Percentiles rank a stretch among this genome's conserved stretches.
Conservation (phyloP, 2,888 invertebrate genomes). For the Andrena dorsata region DNA sequence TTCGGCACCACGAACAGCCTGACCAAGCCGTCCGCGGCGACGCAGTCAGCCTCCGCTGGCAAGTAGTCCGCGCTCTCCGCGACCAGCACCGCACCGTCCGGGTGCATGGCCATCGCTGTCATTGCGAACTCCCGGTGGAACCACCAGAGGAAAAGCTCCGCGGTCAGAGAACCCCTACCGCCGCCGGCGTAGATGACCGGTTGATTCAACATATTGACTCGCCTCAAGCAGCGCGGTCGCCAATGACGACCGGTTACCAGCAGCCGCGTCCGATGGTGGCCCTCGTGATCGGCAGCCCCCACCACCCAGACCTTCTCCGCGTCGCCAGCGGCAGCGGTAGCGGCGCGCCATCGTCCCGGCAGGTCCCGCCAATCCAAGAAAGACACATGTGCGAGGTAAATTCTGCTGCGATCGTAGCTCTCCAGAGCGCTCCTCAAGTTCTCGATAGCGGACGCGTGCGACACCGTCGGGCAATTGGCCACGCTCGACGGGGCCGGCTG, state of each 20-base stretch:
- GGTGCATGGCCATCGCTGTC: constrained; percentile 84
- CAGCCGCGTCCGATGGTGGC: constrained; percentile 85
- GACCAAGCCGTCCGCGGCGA: constrained; percentile 83
- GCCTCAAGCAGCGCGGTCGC: constrained; percentile 84
- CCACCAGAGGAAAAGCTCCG: constrained; percentile 86
- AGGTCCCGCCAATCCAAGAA: constrained; percentile 85
- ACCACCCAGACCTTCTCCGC: constrained; percentile 82
- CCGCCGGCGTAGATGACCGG: constrained; percentile 86
- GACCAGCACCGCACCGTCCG: constrained; percentile 83
- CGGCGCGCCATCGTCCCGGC: constrained; percentile 77
- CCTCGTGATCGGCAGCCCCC: constrained; percentile 85
- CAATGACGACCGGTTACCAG: constrained; percentile 85
- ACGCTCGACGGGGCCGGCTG: constrained; percentile 48
- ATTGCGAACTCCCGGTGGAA: constrained; percentile 85
- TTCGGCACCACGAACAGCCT: constrained; percentile 78
- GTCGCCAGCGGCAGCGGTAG: constrained; percentile 29
- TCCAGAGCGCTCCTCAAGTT: constrained; percentile 74
- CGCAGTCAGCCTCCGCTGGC: constrained; percentile 81
- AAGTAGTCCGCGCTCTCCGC: constrained; percentile 83
- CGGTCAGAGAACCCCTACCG: constrained; percentile 84
- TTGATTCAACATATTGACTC: constrained; percentile 85
- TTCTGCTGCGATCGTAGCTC: constrained; percentile 82
- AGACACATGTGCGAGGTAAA: constrained; percentile 84
- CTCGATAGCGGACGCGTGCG: constrained; percentile 67
- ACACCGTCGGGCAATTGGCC: constrained; percentile 4